Evolutionary conservation across 2,888 invertebrate species (phyloP).

Genomic region (Callimorpha dominula): DNA sequence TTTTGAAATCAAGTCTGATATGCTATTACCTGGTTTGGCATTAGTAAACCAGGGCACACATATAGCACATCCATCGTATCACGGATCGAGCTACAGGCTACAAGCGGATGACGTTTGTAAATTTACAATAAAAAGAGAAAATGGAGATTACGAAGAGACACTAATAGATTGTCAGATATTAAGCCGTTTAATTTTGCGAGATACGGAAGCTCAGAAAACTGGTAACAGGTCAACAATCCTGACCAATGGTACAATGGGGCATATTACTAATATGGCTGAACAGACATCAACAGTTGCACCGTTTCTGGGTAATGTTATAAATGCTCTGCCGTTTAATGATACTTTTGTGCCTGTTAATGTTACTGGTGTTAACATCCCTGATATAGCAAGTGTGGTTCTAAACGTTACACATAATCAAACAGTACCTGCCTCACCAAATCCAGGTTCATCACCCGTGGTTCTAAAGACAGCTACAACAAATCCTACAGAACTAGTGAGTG

Average conservation of each 20-base stretch:
- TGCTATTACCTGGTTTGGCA: too few relatives aligned
- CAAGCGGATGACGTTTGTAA: slow-evolving; percentile 76
- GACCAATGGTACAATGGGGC: too few relatives aligned
- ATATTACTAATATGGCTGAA: slow-evolving; percentile 17
- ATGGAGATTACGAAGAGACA: slow-evolving; percentile 79
- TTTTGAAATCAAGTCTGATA: too few relatives aligned
- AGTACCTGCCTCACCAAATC: not conserved
- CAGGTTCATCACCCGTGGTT: slow-evolving; percentile 3
- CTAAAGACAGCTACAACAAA: slow-evolving; percentile 54
- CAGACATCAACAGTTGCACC: slow-evolving; percentile 38
- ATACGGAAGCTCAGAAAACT: slow-evolving; percentile 50
- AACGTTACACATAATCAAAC: slow-evolving; percentile 24
- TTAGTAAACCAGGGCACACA: too few relatives aligned
- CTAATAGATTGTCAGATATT: slow-evolving; percentile 78
- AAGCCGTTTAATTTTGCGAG: slow-evolving; percentile 69
- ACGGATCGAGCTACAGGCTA: slow-evolving; percentile 50
- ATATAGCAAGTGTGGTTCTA: slow-evolving; percentile 14
- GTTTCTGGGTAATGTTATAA: slow-evolving; percentile 51
- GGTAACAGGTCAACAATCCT: too few relatives aligned
- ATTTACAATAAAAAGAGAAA: slow-evolving; percentile 75
- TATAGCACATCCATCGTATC: too few relatives aligned
- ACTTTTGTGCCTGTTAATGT: slow-evolving; percentile 67
- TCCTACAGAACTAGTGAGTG: slow-evolving; percentile 69
- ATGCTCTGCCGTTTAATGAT: slow-evolving; percentile 71
- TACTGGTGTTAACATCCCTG: slow-evolving; percentile 31